phyloP scores from a whole-genome alignment of 2,113 vertebrate species.

The Zosterops lateralis region DNA sequence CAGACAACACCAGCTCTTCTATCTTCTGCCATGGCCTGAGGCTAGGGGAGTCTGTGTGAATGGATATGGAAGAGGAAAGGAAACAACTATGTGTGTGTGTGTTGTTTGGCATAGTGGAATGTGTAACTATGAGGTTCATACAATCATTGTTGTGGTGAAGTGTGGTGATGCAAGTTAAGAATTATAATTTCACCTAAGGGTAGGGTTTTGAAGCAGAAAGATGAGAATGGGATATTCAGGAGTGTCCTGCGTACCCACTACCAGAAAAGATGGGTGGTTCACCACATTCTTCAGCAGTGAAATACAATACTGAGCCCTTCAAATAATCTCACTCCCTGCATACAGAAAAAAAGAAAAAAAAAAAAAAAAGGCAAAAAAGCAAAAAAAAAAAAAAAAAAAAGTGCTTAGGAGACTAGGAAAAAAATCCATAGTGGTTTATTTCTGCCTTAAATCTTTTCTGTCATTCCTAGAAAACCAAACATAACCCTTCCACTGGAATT shows the following conservation, averaged over 20 bases:
- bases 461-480: background rate
- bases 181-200: background rate
- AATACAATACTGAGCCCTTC: background rate
- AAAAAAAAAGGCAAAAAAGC: background rate
- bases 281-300: background rate
- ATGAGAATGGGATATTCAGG: rapidly evolving
- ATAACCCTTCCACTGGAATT: background rate
- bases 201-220: background rate
- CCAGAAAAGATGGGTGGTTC: background rate
- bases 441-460: background rate
- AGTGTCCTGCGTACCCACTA: background rate
- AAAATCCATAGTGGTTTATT: background rate
- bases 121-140: background rate
- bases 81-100: background rate
- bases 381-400: background rate
- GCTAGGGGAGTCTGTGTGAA: background rate
- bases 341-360: background rate
- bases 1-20: background rate
- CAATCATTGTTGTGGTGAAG: background rate
- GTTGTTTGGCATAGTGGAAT: background rate
- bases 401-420: background rate
- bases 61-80: background rate
- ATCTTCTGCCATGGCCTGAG: background rate
- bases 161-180: background rate
- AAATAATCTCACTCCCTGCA: background rate